These are phyloP conservation scores for Streptopelia turtur DNA, from an alignment of 2,797 vertebrate species.

Conservation along the genomic window DNA sequence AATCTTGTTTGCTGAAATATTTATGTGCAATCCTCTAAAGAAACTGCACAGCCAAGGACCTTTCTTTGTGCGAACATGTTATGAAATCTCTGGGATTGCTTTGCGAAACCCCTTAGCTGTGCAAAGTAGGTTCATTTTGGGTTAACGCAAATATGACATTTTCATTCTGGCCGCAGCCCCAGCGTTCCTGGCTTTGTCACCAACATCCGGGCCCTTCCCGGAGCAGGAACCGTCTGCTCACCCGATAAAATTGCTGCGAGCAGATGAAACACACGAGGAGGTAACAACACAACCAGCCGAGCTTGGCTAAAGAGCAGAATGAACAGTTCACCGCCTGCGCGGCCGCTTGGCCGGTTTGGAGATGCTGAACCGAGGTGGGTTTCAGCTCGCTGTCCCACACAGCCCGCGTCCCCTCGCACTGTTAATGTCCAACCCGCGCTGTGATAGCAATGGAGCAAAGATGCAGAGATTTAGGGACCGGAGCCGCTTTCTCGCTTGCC, in stretches of 20 bases:
- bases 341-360: neutral
- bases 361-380: neutral
- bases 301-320: slow-evolving; percentile 1
- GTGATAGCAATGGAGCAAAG: fast-evolving
- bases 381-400: neutral
- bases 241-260: neutral
- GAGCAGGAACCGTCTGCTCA: neutral
- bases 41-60: neutral
- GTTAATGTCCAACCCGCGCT: neutral
- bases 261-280: neutral
- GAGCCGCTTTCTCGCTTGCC: neutral
- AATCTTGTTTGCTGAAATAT: slow-evolving; percentile 46
- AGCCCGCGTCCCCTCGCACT: neutral
- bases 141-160: neutral
- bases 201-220: neutral
- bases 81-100: neutral
- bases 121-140: neutral
- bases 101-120: neutral
- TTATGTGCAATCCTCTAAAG: neutral
- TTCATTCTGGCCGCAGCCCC: neutral
- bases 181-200: neutral
- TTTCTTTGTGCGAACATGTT: neutral
- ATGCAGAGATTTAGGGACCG: neutral
- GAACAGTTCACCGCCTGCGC: neutral
- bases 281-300: neutral